Conservation (phyloP, 2,797 vertebrate genomes). For the Parauchenoglanis ngamensis region DNA sequence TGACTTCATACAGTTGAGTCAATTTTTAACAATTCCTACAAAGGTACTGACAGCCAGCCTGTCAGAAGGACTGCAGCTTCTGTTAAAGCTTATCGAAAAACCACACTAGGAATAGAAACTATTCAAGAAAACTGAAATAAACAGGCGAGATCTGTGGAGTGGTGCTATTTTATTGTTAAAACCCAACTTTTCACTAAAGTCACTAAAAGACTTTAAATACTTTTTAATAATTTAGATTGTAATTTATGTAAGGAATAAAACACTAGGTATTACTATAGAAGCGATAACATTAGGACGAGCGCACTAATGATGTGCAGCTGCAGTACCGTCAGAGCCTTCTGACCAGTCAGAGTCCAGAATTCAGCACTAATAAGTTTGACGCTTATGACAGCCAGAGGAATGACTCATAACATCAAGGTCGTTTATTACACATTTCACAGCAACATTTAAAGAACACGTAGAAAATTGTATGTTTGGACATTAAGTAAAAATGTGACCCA, state of each 20-base stretch:
- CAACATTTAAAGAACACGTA: not conserved
- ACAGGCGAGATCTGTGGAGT: not conserved
- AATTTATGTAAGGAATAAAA: not conserved
- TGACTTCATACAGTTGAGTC: not conserved
- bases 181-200: not conserved
- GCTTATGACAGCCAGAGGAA: not conserved
- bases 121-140: not conserved
- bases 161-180: not conserved
- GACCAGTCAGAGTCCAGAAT: not conserved
- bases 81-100: not conserved
- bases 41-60: not conserved
- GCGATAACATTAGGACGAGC: not conserved
- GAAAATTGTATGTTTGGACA: not conserved
- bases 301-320: not conserved
- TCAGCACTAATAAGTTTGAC: not conserved
- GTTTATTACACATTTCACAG: conserved; percentile 13
- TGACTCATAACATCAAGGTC: not conserved
- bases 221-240: not conserved
- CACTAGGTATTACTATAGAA: not conserved
- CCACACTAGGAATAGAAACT: not conserved
- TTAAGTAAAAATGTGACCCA: not conserved
- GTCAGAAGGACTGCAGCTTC: not conserved
- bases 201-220: not conserved
- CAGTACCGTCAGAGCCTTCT: not conserved
- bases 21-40: not conserved